phyloP scores from a whole-genome alignment of 1,140 invertebrate species.

The Magallana gigas region DNA sequence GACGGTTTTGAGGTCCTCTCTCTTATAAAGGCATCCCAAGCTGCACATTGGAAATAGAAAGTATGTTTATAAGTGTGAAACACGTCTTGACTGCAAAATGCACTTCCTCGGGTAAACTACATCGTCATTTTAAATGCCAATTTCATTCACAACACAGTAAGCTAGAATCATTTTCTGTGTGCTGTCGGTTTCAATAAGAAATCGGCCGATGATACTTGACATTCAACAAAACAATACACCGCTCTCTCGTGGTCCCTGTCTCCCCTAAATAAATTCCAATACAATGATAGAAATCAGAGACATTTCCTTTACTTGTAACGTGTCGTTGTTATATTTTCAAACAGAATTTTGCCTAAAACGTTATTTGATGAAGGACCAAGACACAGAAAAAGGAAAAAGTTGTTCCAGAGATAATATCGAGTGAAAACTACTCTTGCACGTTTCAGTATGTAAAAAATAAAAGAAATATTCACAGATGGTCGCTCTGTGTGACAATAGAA shows the following conservation, averaged over 20 bases:
- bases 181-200: conserved; percentile 17
- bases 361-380: neutral
- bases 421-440: neutral
- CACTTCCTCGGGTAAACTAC: conserved; percentile 18
- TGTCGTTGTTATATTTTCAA: neutral
- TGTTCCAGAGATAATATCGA: neutral
- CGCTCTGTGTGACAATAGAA: conserved; percentile 7
- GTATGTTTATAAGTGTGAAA: conserved; percentile 33
- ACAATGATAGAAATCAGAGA: conserved; percentile 23
- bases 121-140: conserved; percentile 35
- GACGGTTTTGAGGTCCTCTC: neutral
- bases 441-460: conserved; percentile 34
- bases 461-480: conserved; percentile 22
- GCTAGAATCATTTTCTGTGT: conserved; percentile 29
- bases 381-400: neutral
- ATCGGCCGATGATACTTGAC: conserved; percentile 18
- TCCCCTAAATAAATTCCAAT: conserved; percentile 5
- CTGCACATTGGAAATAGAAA: conserved; percentile 25
- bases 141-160: conserved; percentile 12
- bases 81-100: conserved; percentile 18
- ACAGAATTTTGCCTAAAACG: neutral
- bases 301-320: neutral
- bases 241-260: neutral
- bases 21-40: neutral
- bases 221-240: conserved; percentile 22